phyloP scores from a whole-genome alignment of 2,888 invertebrate species.

The Caenorhabditis doughertyi region DNA sequence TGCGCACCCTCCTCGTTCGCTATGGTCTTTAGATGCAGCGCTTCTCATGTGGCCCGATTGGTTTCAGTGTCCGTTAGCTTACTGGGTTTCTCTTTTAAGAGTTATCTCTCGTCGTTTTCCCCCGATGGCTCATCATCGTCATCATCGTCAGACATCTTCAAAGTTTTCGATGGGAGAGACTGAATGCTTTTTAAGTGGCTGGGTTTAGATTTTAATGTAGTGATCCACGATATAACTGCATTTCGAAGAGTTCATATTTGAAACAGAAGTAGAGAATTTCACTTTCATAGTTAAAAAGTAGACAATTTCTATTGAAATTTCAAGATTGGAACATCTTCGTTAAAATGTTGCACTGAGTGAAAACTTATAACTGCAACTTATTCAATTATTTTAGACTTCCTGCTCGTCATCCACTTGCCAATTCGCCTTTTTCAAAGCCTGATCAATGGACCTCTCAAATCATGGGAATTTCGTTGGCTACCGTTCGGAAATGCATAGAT shows the following conservation, averaged over 20 bases:
- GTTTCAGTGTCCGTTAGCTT: constrained; percentile 37
- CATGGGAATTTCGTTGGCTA: constrained; percentile 65
- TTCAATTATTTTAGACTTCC: constrained; percentile 41
- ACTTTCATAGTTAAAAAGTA: too few relatives aligned
- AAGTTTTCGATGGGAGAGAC: constrained; percentile 14
- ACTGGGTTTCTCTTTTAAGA: constrained; percentile 27
- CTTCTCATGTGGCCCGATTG: constrained; percentile 45
- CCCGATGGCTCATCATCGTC: constrained; percentile 55
- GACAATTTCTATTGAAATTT: too few relatives aligned
- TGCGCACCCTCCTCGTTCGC: constrained; percentile 33
- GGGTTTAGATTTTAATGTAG: background rate
- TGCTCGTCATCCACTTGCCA: constrained; percentile 55
- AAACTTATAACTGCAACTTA: too few relatives aligned
- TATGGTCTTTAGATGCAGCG: constrained; percentile 27
- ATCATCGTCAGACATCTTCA: constrained; percentile 35
- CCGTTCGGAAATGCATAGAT: constrained; percentile 65
- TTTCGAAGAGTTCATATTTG: too few relatives aligned
- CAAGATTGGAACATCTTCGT: too few relatives aligned
- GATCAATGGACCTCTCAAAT: constrained; percentile 67
- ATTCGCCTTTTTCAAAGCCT: constrained; percentile 59
- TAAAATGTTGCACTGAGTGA: too few relatives aligned
- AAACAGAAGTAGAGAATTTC: too few relatives aligned
- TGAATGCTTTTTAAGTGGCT: background rate
- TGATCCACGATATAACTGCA: background rate
- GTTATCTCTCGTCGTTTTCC: constrained; percentile 20